A percentile compares a stretch with the other conserved stretches of the same genome.
Conservation (phyloP, 2,113 vertebrate species). For the Sterrhoptilus dennistouni region DNA sequence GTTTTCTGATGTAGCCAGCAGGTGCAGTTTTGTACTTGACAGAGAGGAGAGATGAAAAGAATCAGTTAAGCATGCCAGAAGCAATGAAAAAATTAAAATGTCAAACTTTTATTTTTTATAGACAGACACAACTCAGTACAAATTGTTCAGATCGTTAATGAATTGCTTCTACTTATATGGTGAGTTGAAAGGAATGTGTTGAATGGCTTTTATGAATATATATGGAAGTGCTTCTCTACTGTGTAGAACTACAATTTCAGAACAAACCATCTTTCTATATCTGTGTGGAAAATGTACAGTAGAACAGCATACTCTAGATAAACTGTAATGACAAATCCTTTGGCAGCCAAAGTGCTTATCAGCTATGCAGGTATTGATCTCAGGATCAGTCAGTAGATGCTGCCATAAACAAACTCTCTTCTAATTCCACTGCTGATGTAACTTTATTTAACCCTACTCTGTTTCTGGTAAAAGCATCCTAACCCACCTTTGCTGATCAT, state of each 20-base stretch:
- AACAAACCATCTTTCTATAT: not conserved
- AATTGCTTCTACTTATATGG: not conserved
- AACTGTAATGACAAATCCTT: not conserved
- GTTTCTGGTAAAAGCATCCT: not conserved
- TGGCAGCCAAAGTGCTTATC: not conserved
- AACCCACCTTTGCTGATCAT: not conserved
- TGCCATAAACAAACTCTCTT: not conserved
- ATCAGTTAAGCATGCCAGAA: not conserved
- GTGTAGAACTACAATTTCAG: not conserved
- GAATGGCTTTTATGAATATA: not conserved
- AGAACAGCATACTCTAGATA: not conserved
- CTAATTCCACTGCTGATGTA: not conserved
- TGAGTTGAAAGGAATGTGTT: not conserved
- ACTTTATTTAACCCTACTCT: not conserved
- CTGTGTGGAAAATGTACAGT: not conserved
- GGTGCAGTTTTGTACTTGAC: not conserved
- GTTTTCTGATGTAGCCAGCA: not conserved
- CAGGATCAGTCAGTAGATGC: not conserved
- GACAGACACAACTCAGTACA: not conserved
- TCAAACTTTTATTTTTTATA: not conserved
- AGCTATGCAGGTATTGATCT: not conserved
- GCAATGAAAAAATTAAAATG: conserved; percentile 9
- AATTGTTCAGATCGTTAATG: not conserved
- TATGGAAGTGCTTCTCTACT: not conserved
- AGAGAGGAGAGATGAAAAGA: not conserved